Percentiles rank a stretch among this genome's conserved stretches.
Conservation (phyloP, 1,140 invertebrate genomes). For the Andricus grossulariae region DNA sequence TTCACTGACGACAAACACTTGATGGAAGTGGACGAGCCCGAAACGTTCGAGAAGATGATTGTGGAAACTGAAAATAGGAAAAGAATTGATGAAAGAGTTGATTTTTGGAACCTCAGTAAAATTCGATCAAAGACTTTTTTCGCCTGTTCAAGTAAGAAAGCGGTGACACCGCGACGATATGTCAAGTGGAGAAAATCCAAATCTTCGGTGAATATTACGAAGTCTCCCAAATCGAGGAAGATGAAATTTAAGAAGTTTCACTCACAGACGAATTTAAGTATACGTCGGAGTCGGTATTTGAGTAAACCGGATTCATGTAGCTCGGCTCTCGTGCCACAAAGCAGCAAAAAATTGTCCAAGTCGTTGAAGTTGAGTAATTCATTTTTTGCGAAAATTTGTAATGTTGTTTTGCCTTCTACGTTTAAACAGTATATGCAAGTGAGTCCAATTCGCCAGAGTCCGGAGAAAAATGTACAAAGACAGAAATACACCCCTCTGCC, state of each 20-base stretch:
- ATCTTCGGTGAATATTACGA: constrained; percentile 56
- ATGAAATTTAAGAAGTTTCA: constrained; percentile 43
- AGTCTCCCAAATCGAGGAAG: constrained; percentile 9
- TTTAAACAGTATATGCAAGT: constrained; percentile 59
- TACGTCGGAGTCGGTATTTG: constrained; percentile 44
- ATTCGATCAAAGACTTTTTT: constrained; percentile 39
- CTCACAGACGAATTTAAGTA: constrained; percentile 55
- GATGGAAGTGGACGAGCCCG: constrained; percentile 29
- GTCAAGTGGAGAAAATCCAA: constrained; percentile 62
- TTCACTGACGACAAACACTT: constrained; percentile 34
- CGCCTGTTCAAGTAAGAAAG: constrained; percentile 43
- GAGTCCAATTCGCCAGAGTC: constrained; percentile 42
- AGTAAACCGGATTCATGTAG: constrained; percentile 18
- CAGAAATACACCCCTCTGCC: constrained; percentile 65
- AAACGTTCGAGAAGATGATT: background rate
- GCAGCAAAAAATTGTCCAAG: constrained; percentile 40
- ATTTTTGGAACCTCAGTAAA: constrained; percentile 24
- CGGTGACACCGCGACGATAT: constrained; percentile 52
- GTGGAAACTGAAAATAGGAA: constrained; percentile 25
- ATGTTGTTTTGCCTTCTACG: constrained; percentile 60
- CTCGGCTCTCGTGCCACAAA: background rate
- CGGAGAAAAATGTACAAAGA: constrained; percentile 38
- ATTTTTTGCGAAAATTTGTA: constrained; percentile 60
- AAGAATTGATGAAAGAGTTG: background rate
- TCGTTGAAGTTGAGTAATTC: constrained; percentile 53